phyloP scores from a whole-genome alignment of 2,888 invertebrate species.

The Phaedon cochleariae region DNA sequence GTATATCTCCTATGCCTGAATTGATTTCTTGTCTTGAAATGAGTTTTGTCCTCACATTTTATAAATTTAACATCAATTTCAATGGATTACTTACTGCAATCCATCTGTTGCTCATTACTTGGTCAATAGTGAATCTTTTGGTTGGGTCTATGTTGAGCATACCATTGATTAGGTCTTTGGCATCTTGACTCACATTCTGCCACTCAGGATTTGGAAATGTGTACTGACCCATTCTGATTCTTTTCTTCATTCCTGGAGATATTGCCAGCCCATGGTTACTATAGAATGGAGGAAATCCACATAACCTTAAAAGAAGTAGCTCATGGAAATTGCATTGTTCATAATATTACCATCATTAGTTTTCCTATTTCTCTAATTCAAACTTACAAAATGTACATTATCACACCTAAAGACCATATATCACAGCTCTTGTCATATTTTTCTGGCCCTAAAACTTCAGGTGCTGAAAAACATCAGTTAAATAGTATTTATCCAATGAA shows the following conservation, averaged over 20 bases:
- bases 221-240: constrained; percentile 95
- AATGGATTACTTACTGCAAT: constrained; percentile 74
- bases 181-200: constrained; percentile 92
- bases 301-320: constrained; percentile 67
- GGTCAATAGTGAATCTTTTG: constrained; percentile 87
- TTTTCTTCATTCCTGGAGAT: constrained; percentile 98
- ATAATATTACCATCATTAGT: no score
- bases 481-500: not conserved
- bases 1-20: no score
- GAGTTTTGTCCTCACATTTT: no score
- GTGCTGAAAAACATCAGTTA: constrained; percentile 51
- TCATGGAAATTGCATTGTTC: no score
- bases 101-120: constrained; percentile 90
- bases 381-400: constrained; percentile 95
- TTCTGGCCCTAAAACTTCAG: constrained; percentile 91
- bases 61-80: no score
- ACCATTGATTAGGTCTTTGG: constrained; percentile 93
- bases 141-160: constrained; percentile 95
- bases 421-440: constrained; percentile 99
- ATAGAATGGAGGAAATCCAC: constrained; percentile 99
- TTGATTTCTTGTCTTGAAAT: no score
- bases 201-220: constrained; percentile 97
- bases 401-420: constrained; percentile 98
- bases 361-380: not conserved
- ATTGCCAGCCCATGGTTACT: constrained; percentile 97